Percentiles rank a stretch among this genome's conserved stretches.
These are phyloP conservation scores for Lydus trimaculatus DNA, from an alignment of 2,888 invertebrate species.

Conservation along the genomic window DNA sequence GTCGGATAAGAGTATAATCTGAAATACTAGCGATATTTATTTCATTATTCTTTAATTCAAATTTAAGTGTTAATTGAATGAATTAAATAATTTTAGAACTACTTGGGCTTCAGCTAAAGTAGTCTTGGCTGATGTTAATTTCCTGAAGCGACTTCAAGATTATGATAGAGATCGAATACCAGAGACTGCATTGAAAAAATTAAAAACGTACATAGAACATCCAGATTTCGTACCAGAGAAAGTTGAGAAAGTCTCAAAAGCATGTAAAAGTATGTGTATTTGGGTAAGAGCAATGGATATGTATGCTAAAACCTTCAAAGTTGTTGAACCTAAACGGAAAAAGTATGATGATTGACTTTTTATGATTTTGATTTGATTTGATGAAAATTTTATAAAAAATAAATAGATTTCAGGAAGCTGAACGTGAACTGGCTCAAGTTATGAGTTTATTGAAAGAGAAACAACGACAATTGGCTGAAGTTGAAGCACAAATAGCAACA, in stretches of 20 bases:
- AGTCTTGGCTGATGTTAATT: slow-evolving; percentile 82
- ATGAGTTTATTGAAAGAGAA: slow-evolving; percentile 80
- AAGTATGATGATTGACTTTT: slow-evolving; percentile 65
- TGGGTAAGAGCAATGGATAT: slow-evolving; percentile 93
- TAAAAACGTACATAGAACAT: slow-evolving; percentile 83
- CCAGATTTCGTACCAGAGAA: slow-evolving; percentile 86
- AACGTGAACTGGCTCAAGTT: slow-evolving; percentile 76
- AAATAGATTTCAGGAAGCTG: slow-evolving; percentile 80
- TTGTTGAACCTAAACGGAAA: slow-evolving; percentile 88
- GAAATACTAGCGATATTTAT: no score
- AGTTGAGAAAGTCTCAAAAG: slow-evolving; percentile 86
- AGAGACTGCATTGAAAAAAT: slow-evolving; percentile 76
- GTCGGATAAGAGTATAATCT: no score
- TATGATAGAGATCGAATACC: slow-evolving; percentile 89
- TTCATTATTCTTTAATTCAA: no score
- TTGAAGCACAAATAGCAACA: slow-evolving; percentile 72
- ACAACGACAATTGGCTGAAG: slow-evolving; percentile 81
- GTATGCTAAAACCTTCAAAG: slow-evolving; percentile 85
- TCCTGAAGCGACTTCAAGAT: slow-evolving; percentile 80
- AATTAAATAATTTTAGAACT: slow-evolving; percentile 64
- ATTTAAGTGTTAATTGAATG: no score
- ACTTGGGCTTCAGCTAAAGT: slow-evolving; percentile 88
- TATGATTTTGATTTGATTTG: slow-evolving; percentile 22
- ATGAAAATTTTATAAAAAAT: no score
- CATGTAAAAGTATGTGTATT: slow-evolving; percentile 88